Conservation (phyloP, 2,797 vertebrate species). For the Dipus sagitta region DNA sequence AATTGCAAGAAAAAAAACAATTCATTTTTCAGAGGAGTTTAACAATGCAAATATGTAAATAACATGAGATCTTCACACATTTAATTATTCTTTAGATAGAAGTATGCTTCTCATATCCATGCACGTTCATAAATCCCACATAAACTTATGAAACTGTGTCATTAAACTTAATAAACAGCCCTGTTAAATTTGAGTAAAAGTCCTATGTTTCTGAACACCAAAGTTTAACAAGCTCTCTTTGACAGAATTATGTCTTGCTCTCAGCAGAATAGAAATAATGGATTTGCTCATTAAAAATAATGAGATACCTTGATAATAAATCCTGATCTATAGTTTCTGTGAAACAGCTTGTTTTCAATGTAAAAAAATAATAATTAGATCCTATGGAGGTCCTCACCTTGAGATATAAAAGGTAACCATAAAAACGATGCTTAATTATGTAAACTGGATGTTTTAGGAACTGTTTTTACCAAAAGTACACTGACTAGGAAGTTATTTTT, state of each 20-base stretch:
- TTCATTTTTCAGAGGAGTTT: slow-evolving; percentile 40
- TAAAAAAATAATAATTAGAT: slow-evolving; percentile 86
- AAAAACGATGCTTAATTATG: slow-evolving; percentile 82
- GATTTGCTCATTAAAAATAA: slow-evolving; percentile 90
- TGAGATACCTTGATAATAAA: slow-evolving; percentile 86
- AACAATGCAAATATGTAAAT: neutral
- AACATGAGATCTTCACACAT: neutral
- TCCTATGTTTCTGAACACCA: slow-evolving; percentile 75
- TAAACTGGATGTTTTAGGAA: slow-evolving; percentile 75
- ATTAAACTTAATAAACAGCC: slow-evolving; percentile 72
- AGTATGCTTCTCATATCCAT: neutral
- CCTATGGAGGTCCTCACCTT: slow-evolving; percentile 78
- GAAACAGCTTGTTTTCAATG: slow-evolving; percentile 85
- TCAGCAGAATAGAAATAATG: slow-evolving; percentile 86
- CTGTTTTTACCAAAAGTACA: slow-evolving; percentile 59
- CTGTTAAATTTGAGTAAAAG: slow-evolving; percentile 74
- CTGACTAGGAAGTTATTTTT: neutral
- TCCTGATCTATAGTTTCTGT: slow-evolving; percentile 84
- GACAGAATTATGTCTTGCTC: slow-evolving; percentile 79
- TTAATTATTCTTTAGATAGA: slow-evolving; percentile 48
- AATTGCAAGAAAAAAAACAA: slow-evolving; percentile 42
- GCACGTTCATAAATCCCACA: neutral
- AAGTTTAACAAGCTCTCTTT: slow-evolving; percentile 82
- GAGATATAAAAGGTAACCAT: slow-evolving; percentile 79
- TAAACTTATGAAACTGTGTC: slow-evolving; percentile 34